Base-by-base conservation (phyloP, 1,140 invertebrate species). In the Camponotus pennsylvanicus region DNA sequence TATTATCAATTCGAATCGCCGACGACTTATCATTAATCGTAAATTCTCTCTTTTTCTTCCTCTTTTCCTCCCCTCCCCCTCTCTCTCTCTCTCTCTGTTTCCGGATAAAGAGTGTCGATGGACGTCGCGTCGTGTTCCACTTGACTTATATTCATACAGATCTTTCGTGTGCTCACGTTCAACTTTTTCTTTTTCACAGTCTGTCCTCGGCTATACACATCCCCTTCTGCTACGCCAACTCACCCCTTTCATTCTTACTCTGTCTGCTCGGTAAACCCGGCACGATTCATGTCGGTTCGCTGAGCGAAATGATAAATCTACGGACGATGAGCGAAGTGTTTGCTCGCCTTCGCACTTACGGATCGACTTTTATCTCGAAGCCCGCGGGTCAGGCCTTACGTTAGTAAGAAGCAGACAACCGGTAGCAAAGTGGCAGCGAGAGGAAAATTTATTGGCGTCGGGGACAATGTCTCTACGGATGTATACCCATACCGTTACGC, bases 1-100 rank as follows among this genome's bases (percentile, higher is more conserved):
- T 91, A 88, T 27, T 27, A 27, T 27, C 91, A 92, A 92, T 92
- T 92, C 86, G 90, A 92, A 92, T 92, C 92, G 86, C 37, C 85
- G 71, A 27, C 71, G 82, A 67, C 61, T 89, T 85, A 83, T 92
- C 92, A 89, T 92, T 92, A 92, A 92, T 92, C 92, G 87, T 88
- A 49, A 69, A 34, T 42, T 77, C 34, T 59, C 45, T 77, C 34
- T 52, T 34, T 64, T 61, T 52, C 85, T 49, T 73, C 37, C 66
- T 66, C 87, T 49, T 77, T 45, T 7, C n/a, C 18, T 61, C 37
- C 15, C 3, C 11, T 3, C 52, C 69, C 40, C 52, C 42, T 52
- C 67, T 57, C 87, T 52, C 78, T 49, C 8, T 45, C 18, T 49
- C 18, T 42, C 9, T 59, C 7, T 52, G 49, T 52, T 18, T 18